phyloP scores from a whole-genome alignment of 2,797 vertebrate species.

The Semaprochilodus insignis region DNA sequence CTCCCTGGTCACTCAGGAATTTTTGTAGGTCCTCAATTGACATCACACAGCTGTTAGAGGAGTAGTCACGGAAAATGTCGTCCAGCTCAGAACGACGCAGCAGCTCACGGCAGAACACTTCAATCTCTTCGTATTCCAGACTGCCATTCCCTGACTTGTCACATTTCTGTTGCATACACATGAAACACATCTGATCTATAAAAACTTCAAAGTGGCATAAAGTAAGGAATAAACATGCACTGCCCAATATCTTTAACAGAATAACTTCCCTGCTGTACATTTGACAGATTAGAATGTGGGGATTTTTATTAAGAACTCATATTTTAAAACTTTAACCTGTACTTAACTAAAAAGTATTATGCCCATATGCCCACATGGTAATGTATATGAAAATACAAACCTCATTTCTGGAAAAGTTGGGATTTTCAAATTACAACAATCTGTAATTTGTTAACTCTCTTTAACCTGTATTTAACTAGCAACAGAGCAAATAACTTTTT shows the following conservation, averaged over 20 bases:
- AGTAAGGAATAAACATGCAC: background rate
- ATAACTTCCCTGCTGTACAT: no score
- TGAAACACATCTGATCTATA: background rate
- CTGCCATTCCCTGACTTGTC: slow-evolving; percentile 86
- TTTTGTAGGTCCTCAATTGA: slow-evolving; percentile 86
- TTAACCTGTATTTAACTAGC: no score
- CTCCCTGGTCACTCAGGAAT: slow-evolving; percentile 90
- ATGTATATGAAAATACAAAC: no score
- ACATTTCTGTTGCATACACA: slow-evolving; percentile 81
- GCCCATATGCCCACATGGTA: no score
- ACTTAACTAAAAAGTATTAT: no score
- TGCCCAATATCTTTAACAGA: background rate
- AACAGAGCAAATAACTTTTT: no score
- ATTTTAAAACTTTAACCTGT: no score
- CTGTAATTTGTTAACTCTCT: no score
- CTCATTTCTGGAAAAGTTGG: no score
- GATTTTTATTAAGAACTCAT: no score
- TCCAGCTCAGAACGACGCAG: slow-evolving; percentile 90
- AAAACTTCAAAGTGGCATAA: background rate
- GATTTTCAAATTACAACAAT: no score
- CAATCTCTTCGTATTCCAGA: slow-evolving; percentile 89
- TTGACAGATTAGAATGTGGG: no score
- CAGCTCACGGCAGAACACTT: slow-evolving; percentile 89
- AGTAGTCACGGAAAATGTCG: slow-evolving; percentile 85
- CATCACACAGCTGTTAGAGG: slow-evolving; percentile 86